Evolutionary conservation across 2,888 invertebrate genomes (phyloP), one percentile per base, ranked within the genome.

Genomic region (Eretmocerus hayati): DNA sequence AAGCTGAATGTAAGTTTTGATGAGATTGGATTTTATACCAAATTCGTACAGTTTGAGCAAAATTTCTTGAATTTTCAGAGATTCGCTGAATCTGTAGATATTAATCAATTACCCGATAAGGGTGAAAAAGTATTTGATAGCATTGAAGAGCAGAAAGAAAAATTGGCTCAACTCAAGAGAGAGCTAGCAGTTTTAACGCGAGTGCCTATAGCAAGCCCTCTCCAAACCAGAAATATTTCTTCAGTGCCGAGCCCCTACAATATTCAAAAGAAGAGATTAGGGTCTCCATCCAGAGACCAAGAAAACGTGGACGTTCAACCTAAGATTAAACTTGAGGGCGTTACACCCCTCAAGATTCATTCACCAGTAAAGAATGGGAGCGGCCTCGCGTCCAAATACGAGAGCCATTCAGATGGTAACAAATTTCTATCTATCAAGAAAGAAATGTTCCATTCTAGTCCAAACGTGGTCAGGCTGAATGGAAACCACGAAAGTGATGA

Each of bases 1-100:
- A 62, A 63, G 43, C 46, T 59, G 20, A 57, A 62, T 56, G 65
- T 66, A 55, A 56, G 45, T n/a, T 38, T 50, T 26, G 18, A 32
- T 19, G n/a, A 18, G 32, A n/a, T n/a, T n/a, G 9, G 21, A 6
- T 31, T 44, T 43, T 39, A 11, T 30, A 20, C 13, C 35, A 6
- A 8, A 22, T 26, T 20, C 16, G 18, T 21, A 36, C 26, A 30
- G 36, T 21, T 44, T 21, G 26, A 23, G 9, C 5, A 35, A 33
- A 19, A 31, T 22, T 33, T 11, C 36, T 45, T 33, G 8, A 23
- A 26, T 20, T 37, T 36, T 20, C n/a, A 54, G 48, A 44, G 43
- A 50, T 48, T 46, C 38, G 36, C 33, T 18, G 3, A 5, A 8
- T 39, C 35, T 18, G 13, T 26, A 8, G 48, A 46, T 42, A n/a